Conservation (phyloP, 2,113 vertebrate genomes). For the Ondatra zibethicus region DNA sequence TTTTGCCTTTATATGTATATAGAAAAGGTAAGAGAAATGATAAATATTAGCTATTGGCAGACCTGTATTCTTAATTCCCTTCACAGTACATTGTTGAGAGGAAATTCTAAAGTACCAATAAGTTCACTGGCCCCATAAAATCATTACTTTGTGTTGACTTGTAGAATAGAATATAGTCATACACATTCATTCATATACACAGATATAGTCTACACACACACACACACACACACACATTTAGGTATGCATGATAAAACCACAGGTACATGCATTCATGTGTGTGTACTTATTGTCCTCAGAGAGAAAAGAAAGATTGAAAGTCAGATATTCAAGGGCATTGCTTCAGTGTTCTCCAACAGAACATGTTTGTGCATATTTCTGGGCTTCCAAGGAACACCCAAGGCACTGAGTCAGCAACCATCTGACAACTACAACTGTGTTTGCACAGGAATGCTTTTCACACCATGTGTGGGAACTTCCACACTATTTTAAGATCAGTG, state of each 20-base stretch:
- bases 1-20: not conserved
- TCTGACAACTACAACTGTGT: not conserved
- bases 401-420: not conserved
- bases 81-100: not conserved
- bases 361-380: slow-evolving; percentile 20
- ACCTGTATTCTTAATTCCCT: not conserved
- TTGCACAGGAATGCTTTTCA: not conserved
- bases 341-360: not conserved
- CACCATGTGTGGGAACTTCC: not conserved
- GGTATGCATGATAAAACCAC: not conserved
- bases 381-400: not conserved
- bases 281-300: not conserved
- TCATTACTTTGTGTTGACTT: not conserved
- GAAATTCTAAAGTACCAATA: slow-evolving; percentile 37
- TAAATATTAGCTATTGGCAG: not conserved
- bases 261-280: not conserved
- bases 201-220: not conserved
- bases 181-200: not conserved
- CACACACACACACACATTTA: not conserved
- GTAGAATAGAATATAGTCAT: not conserved
- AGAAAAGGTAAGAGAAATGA: not conserved
- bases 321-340: not conserved
- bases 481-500: slow-evolving; percentile 37
- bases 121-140: slow-evolving; percentile 18
- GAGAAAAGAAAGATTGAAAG: not conserved